Evolutionary conservation across 2,888 invertebrate species (phyloP), one percentile per base, ranked within the genome.

Genomic region (Chromoteleia sp.): DNA sequence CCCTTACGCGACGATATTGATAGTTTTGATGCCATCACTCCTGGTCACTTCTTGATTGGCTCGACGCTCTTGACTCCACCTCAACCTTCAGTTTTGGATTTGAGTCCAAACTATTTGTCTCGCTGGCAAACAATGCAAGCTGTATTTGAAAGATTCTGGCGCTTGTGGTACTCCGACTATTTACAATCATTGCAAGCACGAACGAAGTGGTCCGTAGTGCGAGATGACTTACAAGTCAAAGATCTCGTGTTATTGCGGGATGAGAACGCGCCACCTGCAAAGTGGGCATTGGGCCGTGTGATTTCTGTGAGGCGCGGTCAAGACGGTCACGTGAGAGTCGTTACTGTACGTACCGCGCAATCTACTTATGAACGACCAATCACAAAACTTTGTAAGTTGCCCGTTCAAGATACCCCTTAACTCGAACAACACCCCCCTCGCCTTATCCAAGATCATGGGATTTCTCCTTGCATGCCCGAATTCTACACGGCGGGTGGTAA

Each of bases 121-220:
- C 80, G 83, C 3, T 86, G 84, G 84, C 82, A 85, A 52, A 45
- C 56, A 0, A 61, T 85, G 1, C 81, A 81, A 12, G 45, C 54
- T 3, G 76, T 83, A 54, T 56, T 19, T 1, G 85, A 86, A 56
- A 65, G 81, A 1, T 68, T 86, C 8, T 87, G 87, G 86, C 58
- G 74, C 12, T 15, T 79, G 0, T 86, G 86, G 85, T 41, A 77
- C 1, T n/a, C 17, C 1, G 87, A 87, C 15, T 87, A 21, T 48
- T 48, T 48, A 10, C 19, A 48, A 2, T 19, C 45, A n/a, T 10
- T 48, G 10, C 45, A 48, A n/a, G 21, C 21, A 21, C 19, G n/a
- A n/a, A 21, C 21, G 2, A n/a, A 43, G 8, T 43, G 43, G 43
- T 17, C 2, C 3, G 2, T n/a, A 17, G n/a, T 7, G 1, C 45